phyloP scores from a whole-genome alignment of 2,888 invertebrate species.

The Himalopsyche anomala region DNA sequence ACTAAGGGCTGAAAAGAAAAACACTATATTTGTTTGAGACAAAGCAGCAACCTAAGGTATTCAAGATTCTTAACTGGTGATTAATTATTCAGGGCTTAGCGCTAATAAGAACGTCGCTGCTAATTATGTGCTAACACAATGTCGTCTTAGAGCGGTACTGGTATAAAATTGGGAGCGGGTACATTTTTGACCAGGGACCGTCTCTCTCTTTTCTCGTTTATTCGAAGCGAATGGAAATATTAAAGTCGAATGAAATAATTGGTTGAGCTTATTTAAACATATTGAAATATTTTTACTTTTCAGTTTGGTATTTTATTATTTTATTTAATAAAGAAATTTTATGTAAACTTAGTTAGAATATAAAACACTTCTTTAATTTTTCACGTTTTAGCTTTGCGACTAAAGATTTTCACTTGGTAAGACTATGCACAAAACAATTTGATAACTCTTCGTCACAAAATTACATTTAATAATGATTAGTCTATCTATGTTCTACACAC shows the following conservation, averaged over 20 bases:
- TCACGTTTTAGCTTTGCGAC: too few species aligned
- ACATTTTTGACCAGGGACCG: background rate
- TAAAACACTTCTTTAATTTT: too few species aligned
- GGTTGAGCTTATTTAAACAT: too few species aligned
- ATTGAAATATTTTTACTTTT: too few species aligned
- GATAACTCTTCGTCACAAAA: too few species aligned
- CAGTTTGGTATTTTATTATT: too few species aligned
- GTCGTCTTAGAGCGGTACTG: slow-evolving; percentile 73
- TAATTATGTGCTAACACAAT: slow-evolving; percentile 75
- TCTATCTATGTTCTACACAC: too few species aligned
- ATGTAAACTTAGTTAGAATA: too few species aligned
- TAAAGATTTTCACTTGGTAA: too few species aligned
- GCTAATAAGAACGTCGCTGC: slow-evolving; percentile 72
- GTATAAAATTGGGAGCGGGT: background rate
- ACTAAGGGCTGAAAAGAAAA: background rate
- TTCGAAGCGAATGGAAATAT: background rate
- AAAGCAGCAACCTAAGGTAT: slow-evolving; percentile 62
- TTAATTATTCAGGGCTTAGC: slow-evolving; percentile 71
- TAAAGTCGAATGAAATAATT: background rate
- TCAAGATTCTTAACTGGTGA: slow-evolving; percentile 73
- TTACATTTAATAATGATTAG: too few species aligned
- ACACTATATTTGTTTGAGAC: background rate
- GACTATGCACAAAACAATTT: too few species aligned
- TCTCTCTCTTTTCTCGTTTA: background rate
- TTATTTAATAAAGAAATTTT: too few species aligned